These are phyloP conservation scores for Trissolcus japonicus DNA, from an alignment of 2,888 invertebrate species.

Conservation along the genomic window DNA sequence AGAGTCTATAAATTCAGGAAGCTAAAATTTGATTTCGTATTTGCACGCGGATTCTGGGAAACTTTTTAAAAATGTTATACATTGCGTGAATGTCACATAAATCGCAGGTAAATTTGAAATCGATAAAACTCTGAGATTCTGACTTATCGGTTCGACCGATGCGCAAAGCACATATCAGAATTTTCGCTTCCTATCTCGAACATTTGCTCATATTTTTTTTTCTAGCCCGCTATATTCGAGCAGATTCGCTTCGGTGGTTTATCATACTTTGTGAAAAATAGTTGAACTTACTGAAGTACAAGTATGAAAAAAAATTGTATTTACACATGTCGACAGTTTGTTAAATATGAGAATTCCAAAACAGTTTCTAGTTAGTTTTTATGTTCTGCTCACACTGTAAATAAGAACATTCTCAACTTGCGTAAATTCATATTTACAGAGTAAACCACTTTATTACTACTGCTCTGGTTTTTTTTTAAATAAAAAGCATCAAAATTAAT, in stretches of 20 bases:
- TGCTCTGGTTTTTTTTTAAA: constrained; percentile 6
- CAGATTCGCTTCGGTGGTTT: constrained; percentile 34
- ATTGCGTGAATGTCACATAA: constrained; percentile 21
- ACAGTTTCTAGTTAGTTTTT: too few relatives aligned
- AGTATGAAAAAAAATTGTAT: constrained; percentile 37
- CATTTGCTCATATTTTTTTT: constrained; percentile 28
- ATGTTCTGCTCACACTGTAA: too few relatives aligned
- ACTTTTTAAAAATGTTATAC: constrained; percentile 32
- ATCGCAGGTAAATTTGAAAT: constrained; percentile 45
- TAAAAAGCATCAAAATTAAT: constrained; percentile 42
- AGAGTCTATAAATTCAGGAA: constrained; percentile 10
- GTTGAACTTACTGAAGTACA: constrained; percentile 30
- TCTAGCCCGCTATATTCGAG: constrained; percentile 26
- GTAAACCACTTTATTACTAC: too few relatives aligned
- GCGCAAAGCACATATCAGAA: constrained; percentile 33
- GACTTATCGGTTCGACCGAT: constrained; percentile 46
- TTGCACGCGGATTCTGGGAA: constrained; percentile 17
- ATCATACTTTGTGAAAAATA: constrained; percentile 36
- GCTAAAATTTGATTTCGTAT: constrained; percentile 24
- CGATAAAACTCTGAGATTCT: constrained; percentile 51
- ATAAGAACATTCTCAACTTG: not conserved
- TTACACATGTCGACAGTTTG: constrained; percentile 28
- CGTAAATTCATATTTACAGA: too few relatives aligned
- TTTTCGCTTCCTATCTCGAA: constrained; percentile 19
- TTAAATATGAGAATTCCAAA: too few relatives aligned